Conservation (phyloP, 2,113 vertebrate genomes). For the Silurus meridionalis region DNA sequence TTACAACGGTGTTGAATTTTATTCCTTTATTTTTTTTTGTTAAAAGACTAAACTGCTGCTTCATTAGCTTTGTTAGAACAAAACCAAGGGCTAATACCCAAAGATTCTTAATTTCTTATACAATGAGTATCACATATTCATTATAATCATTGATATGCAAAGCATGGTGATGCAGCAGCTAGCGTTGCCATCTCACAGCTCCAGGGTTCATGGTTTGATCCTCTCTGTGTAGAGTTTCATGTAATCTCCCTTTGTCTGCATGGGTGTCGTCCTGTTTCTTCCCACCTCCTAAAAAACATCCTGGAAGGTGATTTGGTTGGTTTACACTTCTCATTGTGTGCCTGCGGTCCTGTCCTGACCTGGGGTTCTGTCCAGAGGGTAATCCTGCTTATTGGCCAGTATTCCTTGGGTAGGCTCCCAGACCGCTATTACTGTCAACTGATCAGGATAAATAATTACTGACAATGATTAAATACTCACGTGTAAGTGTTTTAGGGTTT, state of each 20-base stretch:
- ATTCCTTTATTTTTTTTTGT: background rate
- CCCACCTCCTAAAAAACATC: background rate
- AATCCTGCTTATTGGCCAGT: background rate
- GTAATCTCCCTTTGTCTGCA: no score
- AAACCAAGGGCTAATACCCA: background rate
- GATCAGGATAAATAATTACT: background rate
- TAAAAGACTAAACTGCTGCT: background rate
- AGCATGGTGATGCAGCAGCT: background rate
- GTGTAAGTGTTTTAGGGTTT: background rate
- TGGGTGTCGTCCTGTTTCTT: no score
- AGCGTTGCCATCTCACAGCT: no score
- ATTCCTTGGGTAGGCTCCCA: background rate
- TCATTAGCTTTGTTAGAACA: background rate
- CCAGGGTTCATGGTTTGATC: no score
- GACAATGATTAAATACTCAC: background rate
- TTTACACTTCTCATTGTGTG: background rate
- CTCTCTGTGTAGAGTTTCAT: no score
- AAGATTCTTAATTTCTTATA: background rate
- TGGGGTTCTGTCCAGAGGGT: background rate
- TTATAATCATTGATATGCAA: background rate
- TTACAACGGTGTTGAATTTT: no score
- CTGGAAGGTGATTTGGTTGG: background rate
- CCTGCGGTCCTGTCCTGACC: background rate
- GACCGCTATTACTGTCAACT: no score
- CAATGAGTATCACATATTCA: background rate